Base-by-base conservation (phyloP, 2,888 invertebrate genomes). In the Phortica okadai region DNA sequence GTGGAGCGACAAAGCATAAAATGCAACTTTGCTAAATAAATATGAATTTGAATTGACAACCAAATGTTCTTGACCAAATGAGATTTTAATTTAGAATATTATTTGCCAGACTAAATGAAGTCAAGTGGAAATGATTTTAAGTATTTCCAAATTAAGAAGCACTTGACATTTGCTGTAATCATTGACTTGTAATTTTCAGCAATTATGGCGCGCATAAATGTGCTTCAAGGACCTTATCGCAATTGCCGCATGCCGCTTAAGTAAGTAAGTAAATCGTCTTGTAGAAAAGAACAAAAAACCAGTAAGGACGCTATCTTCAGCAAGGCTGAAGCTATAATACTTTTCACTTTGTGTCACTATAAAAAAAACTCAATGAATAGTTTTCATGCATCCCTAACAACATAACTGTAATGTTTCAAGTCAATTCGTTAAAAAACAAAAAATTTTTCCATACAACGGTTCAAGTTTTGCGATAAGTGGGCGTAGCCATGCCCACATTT, bases 21-120 rank as follows among this genome's bases (percentile, higher is more conserved):
- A 11, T 59, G 59, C 59, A 59, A 59, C 21, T 11, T 21, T 16
- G 8, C 21, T 59, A n/a, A 16, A 21, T 59, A n/a, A 59, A 59
- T 59, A 59, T n/a, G 3, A 3, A 59, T n/a, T 7, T 7, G 59
- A 11, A 59, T n/a, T 59, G n/a, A 59, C 7, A 16, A 59, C 4
- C 50, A 50, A 50, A 50, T 59, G 33, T 59, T 59, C 59, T n/a
- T n/a, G 59, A 3, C 50, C 59, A 59, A n/a, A 16, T 59, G n/a
- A 59, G n/a, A 59, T 16, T 59, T 59, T 16, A n/a, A 7, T 21
- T 59, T 59, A n/a, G 59, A n/a, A 16, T 14, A n/a, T 59, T 59
- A 59, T 59, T 59, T 59, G 59, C 59, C n/a, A 2, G 2, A 59
- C n/a, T 21, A 59, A 59, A 59, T 59, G 59, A 59, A 59, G 16